Percentiles rank a stretch among this genome's conserved stretches.
Conservation (phyloP, 2,113 vertebrate genomes). For the Aldabrachelys gigantea region DNA sequence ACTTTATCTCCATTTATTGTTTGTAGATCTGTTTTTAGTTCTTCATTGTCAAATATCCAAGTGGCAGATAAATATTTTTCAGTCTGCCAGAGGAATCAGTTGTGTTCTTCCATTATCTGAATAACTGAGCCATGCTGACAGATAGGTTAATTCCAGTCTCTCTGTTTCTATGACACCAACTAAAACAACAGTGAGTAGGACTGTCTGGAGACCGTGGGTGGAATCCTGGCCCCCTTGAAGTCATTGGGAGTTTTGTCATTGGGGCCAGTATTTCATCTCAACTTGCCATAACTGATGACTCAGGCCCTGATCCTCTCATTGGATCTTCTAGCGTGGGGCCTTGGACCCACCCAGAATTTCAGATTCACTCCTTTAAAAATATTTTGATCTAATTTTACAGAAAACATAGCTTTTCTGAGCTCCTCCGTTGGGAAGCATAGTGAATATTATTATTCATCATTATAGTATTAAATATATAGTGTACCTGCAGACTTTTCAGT, state of each 20-base stretch:
- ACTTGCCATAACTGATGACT: not conserved
- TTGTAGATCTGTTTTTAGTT: not conserved
- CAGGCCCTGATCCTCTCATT: not conserved
- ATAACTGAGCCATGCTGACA: not conserved
- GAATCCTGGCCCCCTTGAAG: not conserved
- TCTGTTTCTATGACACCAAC: not conserved
- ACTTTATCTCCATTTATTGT: not conserved
- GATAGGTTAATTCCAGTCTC: not conserved
- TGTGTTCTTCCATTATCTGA: not conserved
- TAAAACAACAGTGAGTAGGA: rapidly evolving
- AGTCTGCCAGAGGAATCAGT: not conserved
- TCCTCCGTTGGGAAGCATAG: not conserved
- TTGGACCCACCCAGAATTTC: not conserved
- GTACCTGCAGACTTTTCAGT: not conserved
- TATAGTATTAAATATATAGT: not conserved
- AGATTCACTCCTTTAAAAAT: not conserved
- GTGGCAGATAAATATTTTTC: not conserved
- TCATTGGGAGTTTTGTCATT: not conserved
- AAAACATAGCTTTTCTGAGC: not conserved
- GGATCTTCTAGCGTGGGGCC: not conserved
- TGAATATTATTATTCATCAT: not conserved
- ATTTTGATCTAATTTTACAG: not conserved
- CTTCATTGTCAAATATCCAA: not conserved
- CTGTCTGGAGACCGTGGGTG: not conserved
- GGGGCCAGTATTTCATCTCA: not conserved